These are phyloP conservation scores for Opisthocomus hoazin DNA, from an alignment of 2,113 vertebrate species.

Conservation along the genomic window DNA sequence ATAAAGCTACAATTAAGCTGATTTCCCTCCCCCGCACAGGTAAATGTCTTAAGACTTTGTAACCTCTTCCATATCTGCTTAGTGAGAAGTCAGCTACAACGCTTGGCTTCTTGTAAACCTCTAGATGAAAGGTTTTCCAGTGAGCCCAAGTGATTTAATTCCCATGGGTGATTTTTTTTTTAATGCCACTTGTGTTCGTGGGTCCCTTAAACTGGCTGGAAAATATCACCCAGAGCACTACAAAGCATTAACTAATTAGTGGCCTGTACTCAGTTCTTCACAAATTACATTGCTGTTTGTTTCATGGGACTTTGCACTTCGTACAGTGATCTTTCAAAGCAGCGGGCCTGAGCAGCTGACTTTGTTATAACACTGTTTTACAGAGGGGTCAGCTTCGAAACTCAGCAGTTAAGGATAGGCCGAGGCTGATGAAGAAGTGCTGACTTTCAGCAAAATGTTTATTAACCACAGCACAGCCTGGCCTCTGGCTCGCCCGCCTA, in stretches of 20 bases:
- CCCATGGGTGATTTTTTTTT: background rate
- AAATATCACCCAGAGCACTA: background rate
- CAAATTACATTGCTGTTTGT: background rate
- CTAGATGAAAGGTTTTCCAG: background rate
- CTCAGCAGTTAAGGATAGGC: background rate
- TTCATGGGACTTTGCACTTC: background rate
- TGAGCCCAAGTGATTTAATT: fast-evolving
- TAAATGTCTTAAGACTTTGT: background rate
- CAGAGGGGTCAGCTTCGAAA: background rate
- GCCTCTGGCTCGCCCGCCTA: background rate
- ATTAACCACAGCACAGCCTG: background rate
- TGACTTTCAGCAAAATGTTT: background rate
- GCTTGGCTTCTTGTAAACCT: background rate
- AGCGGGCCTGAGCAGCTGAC: background rate
- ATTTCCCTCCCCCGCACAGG: background rate
- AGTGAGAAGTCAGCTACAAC: background rate
- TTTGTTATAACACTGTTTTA: background rate
- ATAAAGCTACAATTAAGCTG: background rate
- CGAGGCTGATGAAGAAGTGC: fast-evolving
- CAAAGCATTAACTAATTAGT: background rate
- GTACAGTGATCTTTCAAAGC: fast-evolving
- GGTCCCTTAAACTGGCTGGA: background rate
- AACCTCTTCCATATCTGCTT: background rate
- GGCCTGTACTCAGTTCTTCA: background rate
- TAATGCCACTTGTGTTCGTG: background rate